Evolutionary conservation across 92 coral and sea anemone genomes (phyloP).

Genomic region (Actinernus sp.): DNA sequence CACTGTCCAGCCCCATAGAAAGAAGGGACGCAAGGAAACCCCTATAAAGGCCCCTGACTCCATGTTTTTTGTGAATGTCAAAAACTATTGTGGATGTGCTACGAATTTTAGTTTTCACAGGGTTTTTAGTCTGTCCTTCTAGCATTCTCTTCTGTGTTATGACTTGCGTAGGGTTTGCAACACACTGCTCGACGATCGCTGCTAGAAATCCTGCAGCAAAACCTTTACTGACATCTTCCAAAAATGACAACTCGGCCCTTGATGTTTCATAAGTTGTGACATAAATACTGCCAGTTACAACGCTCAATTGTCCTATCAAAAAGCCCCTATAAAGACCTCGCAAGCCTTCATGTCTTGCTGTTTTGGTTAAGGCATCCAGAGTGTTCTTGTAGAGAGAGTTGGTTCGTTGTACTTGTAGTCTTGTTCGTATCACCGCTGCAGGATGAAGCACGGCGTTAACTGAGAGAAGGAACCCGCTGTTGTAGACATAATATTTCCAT

Average conservation of each 20-base stretch:
- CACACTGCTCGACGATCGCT: slow-evolving; percentile 82
- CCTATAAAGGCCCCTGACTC: slow-evolving; percentile 78
- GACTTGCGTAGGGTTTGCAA: slow-evolving; percentile 80
- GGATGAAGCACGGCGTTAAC: slow-evolving; percentile 77
- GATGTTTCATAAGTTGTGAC: slow-evolving; percentile 83
- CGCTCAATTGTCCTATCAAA: slow-evolving; percentile 67
- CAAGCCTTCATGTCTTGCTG: slow-evolving; percentile 73
- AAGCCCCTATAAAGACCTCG: slow-evolving; percentile 89
- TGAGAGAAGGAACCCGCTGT: slow-evolving; percentile 66
- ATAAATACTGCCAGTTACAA: slow-evolving; percentile 81
- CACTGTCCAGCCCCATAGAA: slow-evolving; percentile 82
- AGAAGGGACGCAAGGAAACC: slow-evolving; percentile 87
- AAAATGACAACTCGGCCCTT: slow-evolving; percentile 63
- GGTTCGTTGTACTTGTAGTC: slow-evolving; percentile 93
- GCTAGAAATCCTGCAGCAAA: slow-evolving; percentile 90
- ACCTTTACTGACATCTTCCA: slow-evolving; percentile 84
- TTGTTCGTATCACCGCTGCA: slow-evolving; percentile 84
- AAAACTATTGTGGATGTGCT: slow-evolving; percentile 69
- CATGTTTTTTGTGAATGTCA: slow-evolving; percentile 74
- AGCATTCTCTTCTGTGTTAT: slow-evolving; percentile 79
- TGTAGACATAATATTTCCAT: slow-evolving; percentile 67
- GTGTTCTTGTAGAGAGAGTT: slow-evolving; percentile 77
- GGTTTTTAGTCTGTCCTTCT: slow-evolving; percentile 54
- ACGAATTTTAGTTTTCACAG: slow-evolving; percentile 47
- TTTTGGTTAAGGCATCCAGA: slow-evolving; percentile 79